Evolutionary conservation across 1,140 invertebrate genomes (phyloP).

Genomic region (Portunus trituberculatus): DNA sequence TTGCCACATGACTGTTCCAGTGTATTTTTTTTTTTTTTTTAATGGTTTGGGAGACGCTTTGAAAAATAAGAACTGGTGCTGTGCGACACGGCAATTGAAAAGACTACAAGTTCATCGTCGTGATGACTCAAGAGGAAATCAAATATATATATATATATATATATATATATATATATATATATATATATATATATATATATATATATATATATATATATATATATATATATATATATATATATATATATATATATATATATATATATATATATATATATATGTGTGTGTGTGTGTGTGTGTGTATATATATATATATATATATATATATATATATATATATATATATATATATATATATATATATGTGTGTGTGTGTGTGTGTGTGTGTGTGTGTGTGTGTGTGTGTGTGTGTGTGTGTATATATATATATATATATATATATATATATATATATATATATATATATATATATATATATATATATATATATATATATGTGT

Average conservation of each 20-base stretch:
- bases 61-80: no score
- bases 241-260: not conserved
- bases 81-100: no score
- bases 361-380: not conserved
- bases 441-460: slow-evolving; percentile 59
- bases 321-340: not conserved
- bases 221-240: not conserved
- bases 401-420: not conserved
- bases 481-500: slow-evolving; percentile 51
- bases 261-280: not conserved
- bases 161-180: no score
- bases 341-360: slow-evolving; percentile 54
- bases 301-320: not conserved
- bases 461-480: slow-evolving; percentile 62
- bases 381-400: not conserved
- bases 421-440: slow-evolving; percentile 43
- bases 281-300: not conserved
- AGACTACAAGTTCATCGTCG: no score
- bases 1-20: no score
- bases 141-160: no score
- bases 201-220: no score
- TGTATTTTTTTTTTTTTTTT: no score
- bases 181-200: no score
- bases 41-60: no score
- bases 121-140: no score